Evolutionary conservation across 2,888 invertebrate genomes (phyloP), one percentile per base, ranked within the genome.

Genomic region (Paralinhomoeus sp.): DNA sequence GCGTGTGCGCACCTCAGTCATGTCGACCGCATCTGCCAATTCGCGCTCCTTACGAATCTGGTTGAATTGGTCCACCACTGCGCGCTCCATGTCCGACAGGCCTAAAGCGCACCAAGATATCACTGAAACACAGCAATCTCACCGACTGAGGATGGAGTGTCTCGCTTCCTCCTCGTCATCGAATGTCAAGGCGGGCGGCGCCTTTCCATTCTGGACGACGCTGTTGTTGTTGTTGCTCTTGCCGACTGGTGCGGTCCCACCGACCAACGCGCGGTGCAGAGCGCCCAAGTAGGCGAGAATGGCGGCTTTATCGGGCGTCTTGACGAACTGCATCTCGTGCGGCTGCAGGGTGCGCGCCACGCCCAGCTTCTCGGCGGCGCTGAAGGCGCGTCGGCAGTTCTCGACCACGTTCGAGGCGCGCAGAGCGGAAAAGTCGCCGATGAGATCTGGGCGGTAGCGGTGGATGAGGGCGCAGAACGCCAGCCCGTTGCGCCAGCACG

Each of bases 381-480:
- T 42, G 41, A 53, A 53, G 1, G 53, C 53, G 42, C 41, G 41
- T 24, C 35, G 23, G 45, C 53, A 53, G 43, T 58, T 58, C 21
- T 42, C 45, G 40, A 49, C 53, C 27, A 50, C 47, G 12, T 54
- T 27, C 7, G 7, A 53, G n/a, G 44, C 41, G 39, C 50, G 24
- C n/a, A 42, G 43, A 24, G 24, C 27, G 24, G 40, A n/a, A 9
- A 24, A 31, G 42, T 23, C 46, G 18, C 46, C 40, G 33, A 47
- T 41, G 15, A 47, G 40, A 31, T 46, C 45, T 2, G 47, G 47
- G 3, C 41, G 42, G 22, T 39, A 43, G 17, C 40, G 51, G 46
- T 59, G 57, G 15, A 59, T 45, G 24, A 59, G 47, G 9, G 59
- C 57, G 41, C 55, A 56, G n/a, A 59, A 49, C 12, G 54, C 57